Evolutionary conservation across 2,113 vertebrate species (phyloP), one percentile per base, ranked within the genome.

Genomic region (Psittacula cyanocephala): DNA sequence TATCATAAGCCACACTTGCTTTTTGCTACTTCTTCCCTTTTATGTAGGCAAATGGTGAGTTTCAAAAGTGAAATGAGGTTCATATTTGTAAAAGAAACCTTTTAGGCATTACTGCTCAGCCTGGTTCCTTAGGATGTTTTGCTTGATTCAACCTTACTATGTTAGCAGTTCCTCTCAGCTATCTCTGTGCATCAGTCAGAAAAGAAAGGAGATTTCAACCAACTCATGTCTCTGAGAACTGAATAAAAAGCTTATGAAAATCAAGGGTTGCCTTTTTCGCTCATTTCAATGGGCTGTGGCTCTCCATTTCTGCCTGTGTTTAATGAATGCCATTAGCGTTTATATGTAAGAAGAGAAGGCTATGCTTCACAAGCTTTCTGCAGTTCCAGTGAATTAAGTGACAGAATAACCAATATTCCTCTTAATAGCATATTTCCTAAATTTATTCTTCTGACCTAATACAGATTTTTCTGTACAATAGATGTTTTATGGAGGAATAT

Each of bases 81-180:
- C 3, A 1, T 5, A 7, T 53, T 22, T 75, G 65, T 44, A 24
- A 72, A 71, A 46, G 16, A 67, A 86, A 71, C 11, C 24, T 76
- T 71, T 43, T 7, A 63, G 57, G 29, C 17, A 2, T 43, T 74
- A 10, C 64, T 86, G 19, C 49, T 72, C n/a, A 11, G 18, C 16
- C 43, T 81, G 29, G 13, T 31, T 89, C 62, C 19, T 81, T 33
- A 2, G 2, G 50, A 47, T n/a, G 44, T 35, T 94, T 85, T 65
- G n/a, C 20, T n/a, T 49, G 43, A 28, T 59, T 27, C 0, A 0
- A 43, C 46, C 80, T 72, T 39, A 35, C 3, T 6, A 6, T 1
- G 0, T 13, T 25, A 13, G 20, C 2, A 1, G 33, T 17, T 96
- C 46, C 71, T 43, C 70, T 87, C 5, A 3, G 43, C 37, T 50